Conservation (phyloP, 2,797 vertebrate genomes). For the Sebastes iracundus region DNA sequence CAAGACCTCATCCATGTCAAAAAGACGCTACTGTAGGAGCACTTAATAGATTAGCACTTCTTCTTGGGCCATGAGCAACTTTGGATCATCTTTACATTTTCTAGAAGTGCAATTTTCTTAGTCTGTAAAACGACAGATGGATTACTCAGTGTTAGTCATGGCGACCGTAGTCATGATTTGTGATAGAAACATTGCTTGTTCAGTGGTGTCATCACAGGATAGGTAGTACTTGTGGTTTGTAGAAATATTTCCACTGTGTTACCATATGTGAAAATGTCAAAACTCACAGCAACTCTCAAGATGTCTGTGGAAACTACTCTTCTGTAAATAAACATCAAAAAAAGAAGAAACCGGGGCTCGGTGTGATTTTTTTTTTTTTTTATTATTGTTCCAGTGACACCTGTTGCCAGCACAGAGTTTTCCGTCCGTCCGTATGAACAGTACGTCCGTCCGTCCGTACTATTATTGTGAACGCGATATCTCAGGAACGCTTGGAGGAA, state of each 20-base stretch:
- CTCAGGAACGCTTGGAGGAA: too few relatives aligned
- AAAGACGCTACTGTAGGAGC: slow-evolving; percentile 42
- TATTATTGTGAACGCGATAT: too few relatives aligned
- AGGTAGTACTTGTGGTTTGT: slow-evolving; percentile 66
- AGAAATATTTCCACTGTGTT: slow-evolving; percentile 64
- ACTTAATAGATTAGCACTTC: slow-evolving; percentile 40
- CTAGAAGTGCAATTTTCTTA: slow-evolving; percentile 67
- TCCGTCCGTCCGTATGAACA: too few relatives aligned
- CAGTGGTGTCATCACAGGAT: slow-evolving; percentile 36
- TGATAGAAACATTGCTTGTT: slow-evolving; percentile 57
- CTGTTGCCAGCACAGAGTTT: too few relatives aligned
- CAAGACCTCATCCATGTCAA: slow-evolving; percentile 47
- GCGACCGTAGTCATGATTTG: slow-evolving; percentile 22
- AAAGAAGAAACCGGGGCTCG: slow-evolving; percentile 14
- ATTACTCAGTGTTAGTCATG: slow-evolving; percentile 54
- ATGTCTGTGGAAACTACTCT: slow-evolving; percentile 69
- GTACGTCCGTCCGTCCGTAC: too few relatives aligned
- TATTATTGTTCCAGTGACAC: rapidly evolving
- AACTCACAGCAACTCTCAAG: slow-evolving; percentile 53
- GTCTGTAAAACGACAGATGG: slow-evolving; percentile 42
- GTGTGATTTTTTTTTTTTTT: slow-evolving; percentile 1
- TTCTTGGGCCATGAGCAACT: slow-evolving; percentile 26
- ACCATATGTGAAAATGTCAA: slow-evolving; percentile 67
- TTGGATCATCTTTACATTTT: slow-evolving; percentile 55
- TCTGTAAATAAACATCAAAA: slow-evolving; percentile 82